These are phyloP conservation scores for Lasioglossum marginatum DNA, from an alignment of 2,888 invertebrate genomes.

Conservation along the genomic window DNA sequence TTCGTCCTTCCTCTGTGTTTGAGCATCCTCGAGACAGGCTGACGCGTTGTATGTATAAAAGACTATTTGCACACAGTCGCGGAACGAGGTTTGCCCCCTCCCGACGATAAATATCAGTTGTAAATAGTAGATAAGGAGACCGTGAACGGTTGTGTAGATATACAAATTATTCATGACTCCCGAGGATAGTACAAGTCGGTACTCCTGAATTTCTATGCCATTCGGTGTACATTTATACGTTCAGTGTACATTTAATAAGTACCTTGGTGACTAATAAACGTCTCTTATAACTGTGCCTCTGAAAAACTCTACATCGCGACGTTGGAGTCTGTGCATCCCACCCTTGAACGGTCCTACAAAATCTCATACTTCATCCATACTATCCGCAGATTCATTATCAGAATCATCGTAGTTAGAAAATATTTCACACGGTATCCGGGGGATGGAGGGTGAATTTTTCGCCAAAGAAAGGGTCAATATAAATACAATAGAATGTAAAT, in stretches of 20 bases:
- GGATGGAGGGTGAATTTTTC: neutral
- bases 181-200: conserved; percentile 67
- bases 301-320: conserved; percentile 17
- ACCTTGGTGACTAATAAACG: conserved; percentile 67
- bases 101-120: conserved; percentile 49
- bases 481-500: too few species aligned
- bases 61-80: conserved; percentile 48
- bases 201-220: conserved; percentile 68
- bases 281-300: conserved; percentile 64
- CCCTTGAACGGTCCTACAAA: neutral
- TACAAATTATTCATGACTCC: conserved; percentile 55
- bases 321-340: neutral
- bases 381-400: neutral
- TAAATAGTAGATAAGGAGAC: conserved; percentile 63
- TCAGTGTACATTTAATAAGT: conserved; percentile 70
- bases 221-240: conserved; percentile 66
- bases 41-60: conserved; percentile 61
- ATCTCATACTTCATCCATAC: neutral
- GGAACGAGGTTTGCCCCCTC: conserved; percentile 12
- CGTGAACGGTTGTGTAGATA: conserved; percentile 40
- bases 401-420: neutral
- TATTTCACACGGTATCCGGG: neutral
- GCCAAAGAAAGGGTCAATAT: neutral
- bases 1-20: neutral
- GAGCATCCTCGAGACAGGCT: conserved; percentile 10